Percentiles rank a stretch among this genome's conserved stretches.
Evolutionary conservation across 2,888 invertebrate genomes (phyloP).

Genomic region (Xestobium rufovillosum): DNA sequence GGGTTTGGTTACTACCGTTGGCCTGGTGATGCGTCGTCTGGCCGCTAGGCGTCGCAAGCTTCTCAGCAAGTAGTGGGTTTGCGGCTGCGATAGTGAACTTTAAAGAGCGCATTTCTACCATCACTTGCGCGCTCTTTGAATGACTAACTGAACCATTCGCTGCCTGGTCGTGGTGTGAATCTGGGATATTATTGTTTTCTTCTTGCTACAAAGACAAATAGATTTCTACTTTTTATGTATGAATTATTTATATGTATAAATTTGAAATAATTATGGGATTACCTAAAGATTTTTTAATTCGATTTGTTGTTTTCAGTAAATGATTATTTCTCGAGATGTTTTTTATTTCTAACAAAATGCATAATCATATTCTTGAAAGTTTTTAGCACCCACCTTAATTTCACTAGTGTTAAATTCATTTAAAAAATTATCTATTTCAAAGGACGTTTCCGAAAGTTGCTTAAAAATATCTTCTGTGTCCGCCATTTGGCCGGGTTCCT

Average conservation of each 20-base stretch:
- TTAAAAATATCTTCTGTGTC: conserved; percentile 76
- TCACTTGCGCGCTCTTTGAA: conserved; percentile 31
- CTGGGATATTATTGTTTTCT: conserved; percentile 45
- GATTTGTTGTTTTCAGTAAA: too few species aligned
- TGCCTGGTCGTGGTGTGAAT: conserved; percentile 23
- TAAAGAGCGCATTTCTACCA: conserved; percentile 37
- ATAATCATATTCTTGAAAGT: conserved; percentile 3
- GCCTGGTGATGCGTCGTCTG: conserved; percentile 27
- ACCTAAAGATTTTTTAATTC: too few species aligned
- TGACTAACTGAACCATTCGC: conserved; percentile 27
- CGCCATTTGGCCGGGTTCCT: conserved; percentile 36
- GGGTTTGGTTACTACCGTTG: conserved; percentile 16
- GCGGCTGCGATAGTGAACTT: conserved; percentile 76
- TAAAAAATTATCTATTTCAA: conserved; percentile 78
- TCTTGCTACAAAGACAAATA: conserved; percentile 45
- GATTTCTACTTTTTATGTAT: too few species aligned
- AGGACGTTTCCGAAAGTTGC: conserved; percentile 74
- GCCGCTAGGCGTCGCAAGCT: conserved; percentile 52
- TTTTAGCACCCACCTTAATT: conserved; percentile 54
- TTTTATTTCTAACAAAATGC: too few species aligned
- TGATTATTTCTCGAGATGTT: too few species aligned
- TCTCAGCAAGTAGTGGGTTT: conserved; percentile 81
- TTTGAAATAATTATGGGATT: too few species aligned
- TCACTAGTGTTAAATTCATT: conserved; percentile 64
- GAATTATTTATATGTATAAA: too few species aligned